Evolutionary conservation across 2,888 invertebrate species (phyloP).

Genomic region (Ochropleura leucogaster): DNA sequence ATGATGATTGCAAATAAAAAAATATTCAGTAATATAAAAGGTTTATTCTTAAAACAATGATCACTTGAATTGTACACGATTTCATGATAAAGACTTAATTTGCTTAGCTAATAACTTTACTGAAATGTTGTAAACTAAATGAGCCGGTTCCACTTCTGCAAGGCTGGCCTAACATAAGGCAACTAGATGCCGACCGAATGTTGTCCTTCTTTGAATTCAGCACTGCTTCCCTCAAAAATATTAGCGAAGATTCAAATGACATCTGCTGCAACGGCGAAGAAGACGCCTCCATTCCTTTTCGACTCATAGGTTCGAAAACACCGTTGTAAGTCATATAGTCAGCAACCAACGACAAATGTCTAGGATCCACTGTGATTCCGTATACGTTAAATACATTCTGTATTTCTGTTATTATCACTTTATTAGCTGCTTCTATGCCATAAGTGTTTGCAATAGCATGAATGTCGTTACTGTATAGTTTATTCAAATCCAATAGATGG

Average conservation of each 20-base stretch:
- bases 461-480: constrained; percentile 98
- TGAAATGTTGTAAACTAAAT: constrained; percentile 88
- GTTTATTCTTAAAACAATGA: constrained; percentile 46
- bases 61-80: constrained; percentile 6
- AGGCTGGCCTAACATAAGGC: constrained; percentile 96
- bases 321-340: constrained; percentile 99
- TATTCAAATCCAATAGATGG: constrained; percentile 94
- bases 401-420: constrained; percentile 98
- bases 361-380: constrained; percentile 98
- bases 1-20: constrained; percentile 3
- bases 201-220: constrained; percentile 93
- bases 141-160: constrained; percentile 96
- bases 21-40: neutral
- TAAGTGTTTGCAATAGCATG: constrained; percentile 97
- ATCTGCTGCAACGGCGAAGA: constrained; percentile 99
- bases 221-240: constrained; percentile 95
- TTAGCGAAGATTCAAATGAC: constrained; percentile 98
- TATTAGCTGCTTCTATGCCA: constrained; percentile 98
- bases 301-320: constrained; percentile 96
- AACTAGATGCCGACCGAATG: constrained; percentile 95
- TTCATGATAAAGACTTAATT: neutral
- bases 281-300: constrained; percentile 97
- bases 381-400: constrained; percentile 99
- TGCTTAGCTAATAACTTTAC: constrained; percentile 68
- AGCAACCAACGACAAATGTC: constrained; percentile 97